Conservation (phyloP, 2,888 invertebrate genomes). For the Euplexia lucipara region DNA sequence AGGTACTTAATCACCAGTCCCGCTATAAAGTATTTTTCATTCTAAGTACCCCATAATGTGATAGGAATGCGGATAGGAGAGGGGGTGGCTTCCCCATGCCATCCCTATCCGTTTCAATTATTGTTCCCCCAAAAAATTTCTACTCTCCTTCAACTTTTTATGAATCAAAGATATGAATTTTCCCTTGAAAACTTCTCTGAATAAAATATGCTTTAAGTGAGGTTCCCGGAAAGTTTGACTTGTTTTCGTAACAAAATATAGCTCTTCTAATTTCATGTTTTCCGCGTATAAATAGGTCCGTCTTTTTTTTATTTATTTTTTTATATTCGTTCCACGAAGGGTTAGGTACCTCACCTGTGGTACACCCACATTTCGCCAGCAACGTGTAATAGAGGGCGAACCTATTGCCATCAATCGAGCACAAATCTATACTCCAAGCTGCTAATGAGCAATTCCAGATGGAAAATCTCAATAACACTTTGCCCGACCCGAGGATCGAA, state of each 20-base stretch:
- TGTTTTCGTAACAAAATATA: constrained; percentile 44
- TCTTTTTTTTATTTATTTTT: background rate
- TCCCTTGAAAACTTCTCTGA: constrained; percentile 44
- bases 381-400: too few relatives aligned
- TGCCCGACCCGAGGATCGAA: too few relatives aligned
- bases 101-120: constrained; percentile 36
- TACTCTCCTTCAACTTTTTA: constrained; percentile 32
- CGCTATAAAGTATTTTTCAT: constrained; percentile 69
- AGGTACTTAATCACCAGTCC: constrained; percentile 68
- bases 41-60: constrained; percentile 48
- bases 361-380: too few relatives aligned
- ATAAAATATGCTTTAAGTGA: constrained; percentile 53
- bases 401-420: too few relatives aligned
- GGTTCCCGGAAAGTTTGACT: constrained; percentile 31
- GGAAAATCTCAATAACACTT: too few relatives aligned
- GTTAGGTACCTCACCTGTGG: too few relatives aligned
- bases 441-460: too few relatives aligned
- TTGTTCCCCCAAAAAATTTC: constrained; percentile 36
- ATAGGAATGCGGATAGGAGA: constrained; percentile 47
- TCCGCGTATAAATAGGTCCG: background rate
- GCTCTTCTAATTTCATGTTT: constrained; percentile 41
- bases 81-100: background rate
- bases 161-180: constrained; percentile 48
- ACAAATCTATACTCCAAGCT: too few relatives aligned
- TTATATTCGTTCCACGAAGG: too few relatives aligned